Conservation (phyloP, 2,113 vertebrate genomes). For the Odocoileus hemionus region DNA sequence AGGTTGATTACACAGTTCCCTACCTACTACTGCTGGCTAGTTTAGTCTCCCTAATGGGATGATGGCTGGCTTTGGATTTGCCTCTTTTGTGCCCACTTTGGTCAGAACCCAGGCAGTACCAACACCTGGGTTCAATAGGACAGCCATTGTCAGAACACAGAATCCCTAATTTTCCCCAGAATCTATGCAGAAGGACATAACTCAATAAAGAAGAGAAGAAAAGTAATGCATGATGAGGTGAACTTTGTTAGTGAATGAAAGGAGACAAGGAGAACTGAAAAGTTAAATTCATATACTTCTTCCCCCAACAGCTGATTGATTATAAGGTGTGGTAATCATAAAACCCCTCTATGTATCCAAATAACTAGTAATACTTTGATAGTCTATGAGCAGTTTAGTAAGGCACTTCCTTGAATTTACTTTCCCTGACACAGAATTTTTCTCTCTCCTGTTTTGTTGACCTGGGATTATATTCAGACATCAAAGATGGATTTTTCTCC, state of each 20-base stretch:
- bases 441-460: not conserved
- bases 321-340: fast-evolving
- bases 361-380: not conserved
- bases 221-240: not conserved
- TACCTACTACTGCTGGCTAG: not conserved
- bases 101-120: fast-evolving
- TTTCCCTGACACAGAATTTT: not conserved
- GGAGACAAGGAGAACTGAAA: not conserved
- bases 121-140: fast-evolving
- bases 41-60: not conserved
- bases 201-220: not conserved
- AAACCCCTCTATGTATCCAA: not conserved
- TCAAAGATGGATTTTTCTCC: not conserved
- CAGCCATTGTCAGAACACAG: not conserved
- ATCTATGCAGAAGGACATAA: not conserved
- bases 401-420: not conserved
- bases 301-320: not conserved
- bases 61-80: not conserved
- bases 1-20: not conserved
- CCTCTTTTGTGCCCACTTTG: not conserved
- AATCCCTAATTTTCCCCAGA: not conserved
- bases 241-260: not conserved
- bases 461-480: not conserved
- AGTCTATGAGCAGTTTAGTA: not conserved
- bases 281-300: not conserved